Conservation (phyloP, 2,888 invertebrate species). For the Thumatha senex region DNA sequence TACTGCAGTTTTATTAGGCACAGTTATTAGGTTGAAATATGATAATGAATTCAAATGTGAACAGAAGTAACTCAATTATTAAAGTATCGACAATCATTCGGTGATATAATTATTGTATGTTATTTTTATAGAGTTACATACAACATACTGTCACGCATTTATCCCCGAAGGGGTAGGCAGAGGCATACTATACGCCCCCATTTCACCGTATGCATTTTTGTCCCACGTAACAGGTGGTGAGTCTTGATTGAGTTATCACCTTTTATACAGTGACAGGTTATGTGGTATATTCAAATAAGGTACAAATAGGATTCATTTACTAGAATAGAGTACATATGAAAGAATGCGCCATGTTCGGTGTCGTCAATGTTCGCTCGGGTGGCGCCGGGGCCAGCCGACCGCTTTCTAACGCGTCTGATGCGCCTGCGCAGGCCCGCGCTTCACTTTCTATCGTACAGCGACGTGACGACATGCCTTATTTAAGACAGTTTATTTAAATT, state of each 20-base stretch:
- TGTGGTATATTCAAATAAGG: not conserved
- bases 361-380: conserved; percentile 59
- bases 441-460: conserved; percentile 77
- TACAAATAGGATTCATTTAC: conserved; percentile 20
- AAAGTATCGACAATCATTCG: too few species aligned
- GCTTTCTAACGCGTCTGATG: conserved; percentile 78
- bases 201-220: too few species aligned
- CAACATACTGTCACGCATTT: too few species aligned
- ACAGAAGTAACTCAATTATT: too few species aligned
- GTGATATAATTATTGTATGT: too few species aligned
- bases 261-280: conserved; percentile 15
- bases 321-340: conserved; percentile 41
- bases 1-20: conserved; percentile 41
- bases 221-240: too few species aligned
- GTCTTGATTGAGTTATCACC: conserved; percentile 8
- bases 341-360: conserved; percentile 67
- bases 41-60: not conserved
- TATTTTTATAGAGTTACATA: too few species aligned
- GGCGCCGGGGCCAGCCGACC: conserved; percentile 54
- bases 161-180: too few species aligned
- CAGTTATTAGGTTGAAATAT: conserved; percentile 33
- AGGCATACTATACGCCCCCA: too few species aligned
- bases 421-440: conserved; percentile 69
- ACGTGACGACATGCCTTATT: conserved; percentile 48
- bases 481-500: conserved; percentile 36